phyloP scores from a whole-genome alignment of 2,797 vertebrate genomes.

The Poeciliopsis paucimaculata region DNA sequence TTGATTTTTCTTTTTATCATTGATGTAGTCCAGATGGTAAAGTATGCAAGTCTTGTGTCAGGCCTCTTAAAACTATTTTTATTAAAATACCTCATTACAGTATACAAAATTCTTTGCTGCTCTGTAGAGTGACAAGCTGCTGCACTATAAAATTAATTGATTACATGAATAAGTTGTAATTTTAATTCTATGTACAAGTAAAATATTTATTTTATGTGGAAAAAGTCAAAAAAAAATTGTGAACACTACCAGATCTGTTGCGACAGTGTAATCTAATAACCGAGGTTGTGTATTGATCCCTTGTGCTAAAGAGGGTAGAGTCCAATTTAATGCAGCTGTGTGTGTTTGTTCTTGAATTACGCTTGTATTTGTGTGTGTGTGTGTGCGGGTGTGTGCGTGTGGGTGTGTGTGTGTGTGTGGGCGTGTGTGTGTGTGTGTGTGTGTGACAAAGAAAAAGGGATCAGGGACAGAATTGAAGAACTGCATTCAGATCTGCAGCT shows the following conservation, averaged over 20 bases:
- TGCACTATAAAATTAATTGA: neutral
- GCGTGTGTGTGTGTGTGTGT: neutral
- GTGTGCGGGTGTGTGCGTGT: neutral
- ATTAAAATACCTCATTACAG: neutral
- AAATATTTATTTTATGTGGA: neutral
- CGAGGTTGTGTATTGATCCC: neutral
- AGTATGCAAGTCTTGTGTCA: neutral
- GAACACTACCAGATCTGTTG: neutral
- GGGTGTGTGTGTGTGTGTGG: too few species aligned
- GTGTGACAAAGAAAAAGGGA: neutral
- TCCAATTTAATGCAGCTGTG: neutral
- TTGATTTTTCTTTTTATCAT: neutral
- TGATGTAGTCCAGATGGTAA: neutral
- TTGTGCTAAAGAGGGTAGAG: slow-evolving; percentile 5
- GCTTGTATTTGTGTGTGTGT: neutral
- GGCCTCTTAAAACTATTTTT: neutral
- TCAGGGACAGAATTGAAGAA: neutral
- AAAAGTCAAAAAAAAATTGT: neutral
- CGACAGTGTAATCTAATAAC: neutral
- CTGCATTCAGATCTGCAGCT: neutral
- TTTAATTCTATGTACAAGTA: neutral
- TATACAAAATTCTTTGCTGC: neutral
- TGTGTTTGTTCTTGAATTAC: too few species aligned
- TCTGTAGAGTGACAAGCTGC: neutral
- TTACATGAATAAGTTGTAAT: neutral